Percentiles rank a stretch among this genome's conserved stretches.
Conservation (phyloP, 1,140 invertebrate species). For the Frieseomelitta varia region DNA sequence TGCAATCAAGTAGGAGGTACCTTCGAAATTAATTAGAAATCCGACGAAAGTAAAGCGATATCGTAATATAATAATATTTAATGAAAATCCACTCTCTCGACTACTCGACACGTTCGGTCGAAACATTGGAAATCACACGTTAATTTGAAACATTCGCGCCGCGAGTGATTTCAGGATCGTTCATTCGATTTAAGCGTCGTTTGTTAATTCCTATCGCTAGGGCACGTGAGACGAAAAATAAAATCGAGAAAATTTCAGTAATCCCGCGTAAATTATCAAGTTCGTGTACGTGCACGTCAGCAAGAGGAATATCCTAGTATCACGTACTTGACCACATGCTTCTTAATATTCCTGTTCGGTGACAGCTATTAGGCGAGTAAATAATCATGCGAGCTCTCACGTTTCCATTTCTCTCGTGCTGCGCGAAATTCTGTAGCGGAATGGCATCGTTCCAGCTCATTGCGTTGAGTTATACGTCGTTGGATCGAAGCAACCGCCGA, state of each 20-base stretch:
- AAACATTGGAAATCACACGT: too few relatives aligned
- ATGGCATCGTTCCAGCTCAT: slow-evolving; percentile 49
- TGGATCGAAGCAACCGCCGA: background rate
- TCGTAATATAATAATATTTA: background rate
- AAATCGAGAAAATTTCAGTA: too few relatives aligned
- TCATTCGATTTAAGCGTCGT: too few relatives aligned
- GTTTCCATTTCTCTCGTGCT: slow-evolving; percentile 1
- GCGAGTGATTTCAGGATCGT: too few relatives aligned
- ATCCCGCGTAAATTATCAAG: too few relatives aligned
- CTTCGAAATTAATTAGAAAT: background rate
- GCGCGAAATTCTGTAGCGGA: slow-evolving; percentile 26
- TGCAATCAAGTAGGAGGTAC: background rate
- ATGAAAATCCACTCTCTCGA: background rate
- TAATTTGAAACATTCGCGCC: too few relatives aligned
- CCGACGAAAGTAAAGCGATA: background rate
- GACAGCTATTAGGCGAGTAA: slow-evolving; percentile 24
- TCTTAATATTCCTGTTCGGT: slow-evolving; percentile 3
- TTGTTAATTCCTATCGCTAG: too few relatives aligned
- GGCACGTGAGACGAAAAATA: too few relatives aligned
- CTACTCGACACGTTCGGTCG: too few relatives aligned
- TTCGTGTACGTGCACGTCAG: background rate
- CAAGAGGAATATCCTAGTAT: background rate
- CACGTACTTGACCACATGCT: background rate
- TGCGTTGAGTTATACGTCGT: slow-evolving; percentile 36
- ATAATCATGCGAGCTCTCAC: slow-evolving; percentile 36